Evolutionary conservation across 2,113 vertebrate species (phyloP).

Genomic region (Antechinus stuartii): DNA sequence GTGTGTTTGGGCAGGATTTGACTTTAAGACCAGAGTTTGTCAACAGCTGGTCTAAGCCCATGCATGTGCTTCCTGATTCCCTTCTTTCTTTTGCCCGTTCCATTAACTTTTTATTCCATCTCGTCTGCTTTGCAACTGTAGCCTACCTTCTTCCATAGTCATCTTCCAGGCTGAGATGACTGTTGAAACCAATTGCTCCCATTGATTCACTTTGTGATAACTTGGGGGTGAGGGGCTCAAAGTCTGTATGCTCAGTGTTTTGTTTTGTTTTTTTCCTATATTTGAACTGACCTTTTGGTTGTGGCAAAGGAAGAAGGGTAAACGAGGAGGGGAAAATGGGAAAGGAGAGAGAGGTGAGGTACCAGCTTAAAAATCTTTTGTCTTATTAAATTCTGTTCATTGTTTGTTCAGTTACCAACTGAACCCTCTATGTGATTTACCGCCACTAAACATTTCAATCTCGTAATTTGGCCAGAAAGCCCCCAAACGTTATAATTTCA

Average conservation of each 20-base stretch:
- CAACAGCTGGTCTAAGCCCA: not conserved
- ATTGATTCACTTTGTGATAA: not conserved
- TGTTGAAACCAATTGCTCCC: not conserved
- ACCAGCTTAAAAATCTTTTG: constrained; percentile 31
- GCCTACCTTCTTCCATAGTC: not conserved
- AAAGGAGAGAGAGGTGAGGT: not conserved
- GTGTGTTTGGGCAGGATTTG: not conserved
- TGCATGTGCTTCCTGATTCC: not conserved
- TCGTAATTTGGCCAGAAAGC: constrained; percentile 31
- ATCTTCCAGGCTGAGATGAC: not conserved
- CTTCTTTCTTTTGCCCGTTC: not conserved
- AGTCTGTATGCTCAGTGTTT: not conserved
- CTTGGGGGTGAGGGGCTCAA: not conserved
- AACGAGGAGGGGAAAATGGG: constrained; percentile 8
- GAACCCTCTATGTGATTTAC: constrained; percentile 29
- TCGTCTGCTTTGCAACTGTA: not conserved
- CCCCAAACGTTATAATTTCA: constrained; percentile 18
- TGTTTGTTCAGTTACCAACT: not conserved
- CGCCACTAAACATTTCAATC: constrained; percentile 3
- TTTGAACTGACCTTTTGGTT: not conserved
- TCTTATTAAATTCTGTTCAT: constrained; percentile 48
- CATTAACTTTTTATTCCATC: not conserved
- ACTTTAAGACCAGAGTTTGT: too few relatives aligned
- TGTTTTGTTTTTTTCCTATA: not conserved
- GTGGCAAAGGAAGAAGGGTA: not conserved